Conservation (phyloP, 2,797 vertebrate genomes). For the Eulemur rubriventer region DNA sequence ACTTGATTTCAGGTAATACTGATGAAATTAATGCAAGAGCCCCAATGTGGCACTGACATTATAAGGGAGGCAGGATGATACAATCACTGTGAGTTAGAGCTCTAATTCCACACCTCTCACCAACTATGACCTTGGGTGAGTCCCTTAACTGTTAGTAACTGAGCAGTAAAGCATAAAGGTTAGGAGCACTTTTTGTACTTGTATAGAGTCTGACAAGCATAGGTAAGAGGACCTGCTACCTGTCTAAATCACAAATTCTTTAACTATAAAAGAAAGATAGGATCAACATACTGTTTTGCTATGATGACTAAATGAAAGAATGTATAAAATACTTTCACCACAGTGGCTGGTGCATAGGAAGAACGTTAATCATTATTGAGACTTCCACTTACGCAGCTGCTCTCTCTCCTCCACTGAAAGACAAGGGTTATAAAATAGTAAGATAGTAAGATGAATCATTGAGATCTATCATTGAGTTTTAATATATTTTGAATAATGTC, state of each 20-base stretch:
- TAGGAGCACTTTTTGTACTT: not conserved
- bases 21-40: not conserved
- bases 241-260: not conserved
- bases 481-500: constrained; percentile 44
- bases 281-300: not conserved
- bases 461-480: not conserved
- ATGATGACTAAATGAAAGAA: not conserved
- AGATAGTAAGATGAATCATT: not conserved
- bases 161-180: not conserved
- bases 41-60: not conserved
- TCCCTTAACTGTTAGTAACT: not conserved
- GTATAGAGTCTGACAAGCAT: not conserved
- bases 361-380: not conserved
- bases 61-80: not conserved
- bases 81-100: not conserved
- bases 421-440: not conserved
- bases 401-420: not conserved
- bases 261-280: not conserved
- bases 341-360: not conserved
- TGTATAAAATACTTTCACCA: not conserved
- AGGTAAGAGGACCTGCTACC: not conserved
- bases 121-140: not conserved
- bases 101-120: not conserved
- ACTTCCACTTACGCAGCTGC: not conserved
- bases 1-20: not conserved